Evolutionary conservation across 2,888 invertebrate genomes (phyloP), one percentile per base, ranked within the genome.

Genomic region (Tolmerus cingulatus): DNA sequence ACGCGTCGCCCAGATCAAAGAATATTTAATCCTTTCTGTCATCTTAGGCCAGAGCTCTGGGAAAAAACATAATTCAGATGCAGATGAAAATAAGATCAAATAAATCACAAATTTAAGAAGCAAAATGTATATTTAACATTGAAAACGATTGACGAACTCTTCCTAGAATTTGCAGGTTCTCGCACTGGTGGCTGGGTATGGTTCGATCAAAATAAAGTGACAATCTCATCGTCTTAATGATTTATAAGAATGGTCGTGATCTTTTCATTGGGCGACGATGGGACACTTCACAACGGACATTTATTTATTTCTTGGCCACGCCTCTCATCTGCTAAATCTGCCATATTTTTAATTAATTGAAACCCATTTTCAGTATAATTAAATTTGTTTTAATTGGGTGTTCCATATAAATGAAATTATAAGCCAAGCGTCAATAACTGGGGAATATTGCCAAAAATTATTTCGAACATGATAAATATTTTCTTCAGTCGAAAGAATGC

Each of bases 81-180:
- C 37, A 23, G 78, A 51, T 51, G 51, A 78, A 78, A 78, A 78
- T 78, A 78, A 78, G 43, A 43, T 78, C 40, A 78, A 23, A 43
- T 78, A 66, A 66, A 66, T 66, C 78, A 40, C 16, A 78, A 43
- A 78, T 78, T 19, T 78, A 78, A 78, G 43, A 40, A 78, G 78
- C 37, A 78, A 78, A 51, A 23, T 19, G 66, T 66, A 66, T 12
- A 40, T 78, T 23, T 78, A 78, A 43, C 37, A 78, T 66, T 66
- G 66, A 66, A 78, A 43, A 43, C 40, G 43, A 78, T 78, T 78
- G 78, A 78, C 78, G 78, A 78, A 40, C 37, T 37, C 78, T 78
- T 78, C 78, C 78, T n/a, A 78, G 78, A 78, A 78, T 23, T 78
- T n/a, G 78, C 78, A 78, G 78, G 78, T 78, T 78, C 43, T 37